A percentile compares a stretch with the other conserved stretches of the same genome.
phyloP scores from a whole-genome alignment of 92 coral and sea anemone species.

The Epizoanthus ramosus region DNA sequence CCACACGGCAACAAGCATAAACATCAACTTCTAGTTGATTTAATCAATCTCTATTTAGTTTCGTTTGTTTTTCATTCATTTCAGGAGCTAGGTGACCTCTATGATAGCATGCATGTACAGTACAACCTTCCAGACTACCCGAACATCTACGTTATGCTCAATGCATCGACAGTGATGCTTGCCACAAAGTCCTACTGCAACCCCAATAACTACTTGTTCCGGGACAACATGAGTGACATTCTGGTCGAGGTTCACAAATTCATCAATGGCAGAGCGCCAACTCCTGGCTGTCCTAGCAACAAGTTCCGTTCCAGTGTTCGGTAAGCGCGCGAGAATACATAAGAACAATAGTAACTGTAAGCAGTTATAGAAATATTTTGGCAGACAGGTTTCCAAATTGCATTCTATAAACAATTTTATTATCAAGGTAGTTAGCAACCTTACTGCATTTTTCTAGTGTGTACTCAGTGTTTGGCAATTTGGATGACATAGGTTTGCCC shows the following conservation, averaged over 20 bases:
- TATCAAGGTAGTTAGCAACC: neutral
- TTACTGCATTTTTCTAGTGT: too few species aligned
- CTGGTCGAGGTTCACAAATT: conserved; percentile 82
- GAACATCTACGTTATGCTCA: conserved; percentile 72
- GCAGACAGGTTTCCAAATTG: too few species aligned
- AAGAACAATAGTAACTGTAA: too few species aligned
- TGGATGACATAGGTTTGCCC: too few species aligned
- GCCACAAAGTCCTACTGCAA: conserved; percentile 88
- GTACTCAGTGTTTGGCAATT: too few species aligned
- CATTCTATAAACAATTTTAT: neutral
- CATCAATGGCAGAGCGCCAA: conserved; percentile 66
- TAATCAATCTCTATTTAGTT: neutral
- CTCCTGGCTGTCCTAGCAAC: conserved; percentile 75
- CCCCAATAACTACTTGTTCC: conserved; percentile 86
- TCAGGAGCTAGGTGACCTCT: conserved; percentile 87
- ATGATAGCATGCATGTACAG: conserved; percentile 68
- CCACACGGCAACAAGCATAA: too few species aligned
- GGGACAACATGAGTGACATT: conserved; percentile 78
- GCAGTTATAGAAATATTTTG: neutral
- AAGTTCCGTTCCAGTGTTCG: conserved; percentile 83
- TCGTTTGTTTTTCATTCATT: neutral
- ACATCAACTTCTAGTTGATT: too few species aligned
- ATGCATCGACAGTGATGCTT: conserved; percentile 84
- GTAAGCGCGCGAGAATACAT: too few species aligned
- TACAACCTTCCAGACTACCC: conserved; percentile 81